These are phyloP conservation scores for Leptoclinus maculatus DNA, from an alignment of 2,797 vertebrate genomes.

Conservation along the genomic window DNA sequence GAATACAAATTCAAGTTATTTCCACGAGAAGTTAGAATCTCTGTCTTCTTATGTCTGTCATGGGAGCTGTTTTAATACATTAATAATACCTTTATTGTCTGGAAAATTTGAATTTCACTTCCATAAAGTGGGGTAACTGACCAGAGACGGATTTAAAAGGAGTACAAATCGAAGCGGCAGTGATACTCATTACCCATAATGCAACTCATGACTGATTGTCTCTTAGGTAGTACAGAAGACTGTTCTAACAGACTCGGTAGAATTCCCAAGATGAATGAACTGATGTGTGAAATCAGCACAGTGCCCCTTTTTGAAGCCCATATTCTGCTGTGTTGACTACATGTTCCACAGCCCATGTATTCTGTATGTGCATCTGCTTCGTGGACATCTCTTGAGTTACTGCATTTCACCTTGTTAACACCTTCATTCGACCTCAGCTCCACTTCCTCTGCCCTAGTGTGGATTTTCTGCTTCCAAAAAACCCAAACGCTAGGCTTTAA, in stretches of 20 bases:
- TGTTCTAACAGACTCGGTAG: not conserved
- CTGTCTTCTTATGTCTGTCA: not conserved
- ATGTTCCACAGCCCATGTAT: not conserved
- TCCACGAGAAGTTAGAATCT: not conserved
- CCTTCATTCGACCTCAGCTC: not conserved
- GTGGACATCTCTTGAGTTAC: not conserved
- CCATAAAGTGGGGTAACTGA: not conserved
- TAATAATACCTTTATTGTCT: not conserved
- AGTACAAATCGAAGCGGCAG: not conserved
- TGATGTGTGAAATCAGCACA: not conserved
- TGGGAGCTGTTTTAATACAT: not conserved
- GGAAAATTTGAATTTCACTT: not conserved
- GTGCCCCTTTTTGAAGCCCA: not conserved
- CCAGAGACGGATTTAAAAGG: not conserved
- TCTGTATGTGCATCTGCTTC: not conserved
- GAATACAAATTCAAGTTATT: not conserved
- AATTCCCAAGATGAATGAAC: too few relatives aligned
- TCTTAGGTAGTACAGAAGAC: not conserved
- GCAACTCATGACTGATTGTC: not conserved
- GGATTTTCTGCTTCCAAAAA: too few relatives aligned
- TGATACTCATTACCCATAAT: not conserved
- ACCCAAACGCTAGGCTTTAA: not conserved
- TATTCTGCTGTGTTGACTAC: not conserved
- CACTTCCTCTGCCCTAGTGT: too few relatives aligned
- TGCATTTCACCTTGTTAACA: not conserved